These are phyloP conservation scores for Parotia lawesii DNA, from an alignment of 2,113 vertebrate genomes.

Conservation along the genomic window DNA sequence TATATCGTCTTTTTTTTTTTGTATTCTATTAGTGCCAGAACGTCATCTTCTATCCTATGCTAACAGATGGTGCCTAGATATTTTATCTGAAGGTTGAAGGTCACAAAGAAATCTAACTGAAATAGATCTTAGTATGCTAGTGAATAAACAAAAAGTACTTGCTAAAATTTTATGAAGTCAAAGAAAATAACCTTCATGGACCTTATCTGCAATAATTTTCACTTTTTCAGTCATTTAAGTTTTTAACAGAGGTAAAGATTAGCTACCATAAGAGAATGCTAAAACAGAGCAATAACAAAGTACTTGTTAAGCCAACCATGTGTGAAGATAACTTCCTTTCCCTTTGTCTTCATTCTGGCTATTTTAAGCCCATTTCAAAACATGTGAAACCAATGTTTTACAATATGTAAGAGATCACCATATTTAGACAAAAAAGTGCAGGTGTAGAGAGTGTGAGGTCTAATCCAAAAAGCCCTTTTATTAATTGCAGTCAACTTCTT, in stretches of 20 bases:
- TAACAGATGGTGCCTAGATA: not conserved
- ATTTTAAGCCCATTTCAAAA: not conserved
- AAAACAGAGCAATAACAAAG: not conserved
- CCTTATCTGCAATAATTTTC: not conserved
- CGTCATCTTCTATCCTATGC: not conserved
- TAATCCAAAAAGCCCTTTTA: not conserved
- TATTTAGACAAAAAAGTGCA: not conserved
- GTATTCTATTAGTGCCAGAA: not conserved
- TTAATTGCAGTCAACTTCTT: not conserved
- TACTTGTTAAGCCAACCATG: not conserved
- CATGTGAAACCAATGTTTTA: not conserved
- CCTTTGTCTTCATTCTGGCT: not conserved
- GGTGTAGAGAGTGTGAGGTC: not conserved
- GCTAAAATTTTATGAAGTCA: not conserved
- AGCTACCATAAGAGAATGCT: not conserved
- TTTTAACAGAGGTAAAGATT: not conserved
- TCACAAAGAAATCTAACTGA: not conserved
- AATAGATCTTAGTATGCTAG: not conserved
- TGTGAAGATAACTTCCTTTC: not conserved
- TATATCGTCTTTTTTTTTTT: not conserved
- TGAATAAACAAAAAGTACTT: not conserved
- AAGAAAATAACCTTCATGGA: not conserved
- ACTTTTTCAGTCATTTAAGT: not conserved
- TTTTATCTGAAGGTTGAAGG: not conserved
- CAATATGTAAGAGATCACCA: rapidly evolving